phyloP scores from a whole-genome alignment of 2,113 vertebrate species.

The Microtus richardsoni region DNA sequence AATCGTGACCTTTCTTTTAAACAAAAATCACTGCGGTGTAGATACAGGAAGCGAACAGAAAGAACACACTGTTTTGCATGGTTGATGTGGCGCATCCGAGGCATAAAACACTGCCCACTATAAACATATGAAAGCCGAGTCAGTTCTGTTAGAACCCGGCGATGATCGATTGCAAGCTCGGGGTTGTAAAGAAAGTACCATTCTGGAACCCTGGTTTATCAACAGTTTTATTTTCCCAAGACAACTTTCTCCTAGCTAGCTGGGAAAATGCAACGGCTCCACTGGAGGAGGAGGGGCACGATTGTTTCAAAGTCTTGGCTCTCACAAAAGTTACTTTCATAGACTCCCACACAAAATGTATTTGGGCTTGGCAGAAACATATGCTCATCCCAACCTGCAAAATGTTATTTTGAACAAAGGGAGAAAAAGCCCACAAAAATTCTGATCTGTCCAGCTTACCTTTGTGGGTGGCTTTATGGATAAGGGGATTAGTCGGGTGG shows the following conservation, averaged over 20 bases:
- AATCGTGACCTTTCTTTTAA: conserved; percentile 72
- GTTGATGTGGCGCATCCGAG: conserved; percentile 46
- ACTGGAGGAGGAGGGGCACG: conserved; percentile 25
- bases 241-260: conserved; percentile 72
- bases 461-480: conserved; percentile 4
- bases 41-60: conserved; percentile 67
- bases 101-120: conserved; percentile 53
- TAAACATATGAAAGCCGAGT: conserved; percentile 63
- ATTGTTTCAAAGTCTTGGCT: conserved; percentile 52
- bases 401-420: conserved; percentile 58
- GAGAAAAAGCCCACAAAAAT: not conserved
- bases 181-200: conserved; percentile 71
- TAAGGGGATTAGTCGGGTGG: conserved; percentile 39
- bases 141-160: conserved; percentile 1
- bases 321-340: conserved; percentile 64
- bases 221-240: conserved; percentile 75
- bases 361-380: conserved; percentile 54
- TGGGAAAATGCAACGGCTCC: not conserved
- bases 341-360: conserved; percentile 57
- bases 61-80: conserved; percentile 70
- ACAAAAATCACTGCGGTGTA: conserved; percentile 66
- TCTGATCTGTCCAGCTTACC: not conserved
- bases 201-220: conserved; percentile 63
- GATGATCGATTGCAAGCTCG: conserved; percentile 66
- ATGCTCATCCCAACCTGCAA: conserved; percentile 60